phyloP scores from a whole-genome alignment of 2,797 vertebrate genomes.

The Vultur gryphus region DNA sequence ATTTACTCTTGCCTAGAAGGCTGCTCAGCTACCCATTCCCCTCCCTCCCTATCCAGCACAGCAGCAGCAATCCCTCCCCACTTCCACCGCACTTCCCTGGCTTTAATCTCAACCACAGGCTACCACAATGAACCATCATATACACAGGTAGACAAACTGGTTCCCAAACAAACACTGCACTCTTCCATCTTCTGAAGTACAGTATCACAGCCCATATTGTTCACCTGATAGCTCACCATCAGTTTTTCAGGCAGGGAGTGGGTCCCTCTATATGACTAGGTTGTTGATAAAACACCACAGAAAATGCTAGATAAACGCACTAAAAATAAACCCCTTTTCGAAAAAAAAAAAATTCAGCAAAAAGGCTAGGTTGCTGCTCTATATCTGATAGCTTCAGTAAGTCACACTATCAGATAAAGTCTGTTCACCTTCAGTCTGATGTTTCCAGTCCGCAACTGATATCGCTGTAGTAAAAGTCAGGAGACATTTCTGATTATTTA shows the following conservation, averaged over 20 bases:
- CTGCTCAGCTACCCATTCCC: not conserved
- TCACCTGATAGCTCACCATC: not conserved
- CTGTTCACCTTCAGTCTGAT: not conserved
- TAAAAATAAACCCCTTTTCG: not conserved
- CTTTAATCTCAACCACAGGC: not conserved
- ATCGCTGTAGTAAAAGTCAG: not conserved
- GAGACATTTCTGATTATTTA: not conserved
- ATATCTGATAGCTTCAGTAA: not conserved
- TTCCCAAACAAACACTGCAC: not conserved
- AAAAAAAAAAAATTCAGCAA: not conserved
- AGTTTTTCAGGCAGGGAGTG: not conserved
- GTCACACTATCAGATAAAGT: not conserved
- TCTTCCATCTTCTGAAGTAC: not conserved
- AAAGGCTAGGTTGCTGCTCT: not conserved
- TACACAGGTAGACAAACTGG: fast-evolving
- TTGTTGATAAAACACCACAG: not conserved
- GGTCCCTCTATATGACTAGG: not conserved
- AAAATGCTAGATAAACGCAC: not conserved
- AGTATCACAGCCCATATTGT: not conserved
- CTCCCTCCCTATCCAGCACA: not conserved
- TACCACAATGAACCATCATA: fast-evolving
- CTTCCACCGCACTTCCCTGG: not conserved
- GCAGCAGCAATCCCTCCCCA: fast-evolving
- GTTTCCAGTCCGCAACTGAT: not conserved
- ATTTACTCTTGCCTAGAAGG: not conserved